Base-by-base conservation (phyloP, 2,888 invertebrate genomes). In the Phortica okadai region DNA sequence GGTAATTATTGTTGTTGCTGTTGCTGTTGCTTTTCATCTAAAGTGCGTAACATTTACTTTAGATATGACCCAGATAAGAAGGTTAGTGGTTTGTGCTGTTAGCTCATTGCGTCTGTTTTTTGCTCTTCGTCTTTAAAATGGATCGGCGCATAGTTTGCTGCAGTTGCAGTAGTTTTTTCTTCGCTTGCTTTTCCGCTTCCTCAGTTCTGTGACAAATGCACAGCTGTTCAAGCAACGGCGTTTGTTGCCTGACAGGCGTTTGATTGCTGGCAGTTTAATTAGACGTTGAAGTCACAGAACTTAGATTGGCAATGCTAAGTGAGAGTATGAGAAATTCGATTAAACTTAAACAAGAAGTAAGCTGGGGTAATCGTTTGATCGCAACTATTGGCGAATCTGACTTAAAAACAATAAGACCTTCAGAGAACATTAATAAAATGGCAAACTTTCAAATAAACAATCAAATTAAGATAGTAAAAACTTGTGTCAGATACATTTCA, bases 11-110 rank as follows among this genome's bases (percentile, higher is more conserved):
- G 16, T 59, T 59, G 59, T 59, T 59, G n/a, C 6, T 59, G n/a
- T 59, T 59, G 14, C 6, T 59, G 59, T 7, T 8, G 7, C 16
- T 59, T n/a, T n/a, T 1, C 14, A 66, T 10, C 42, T 21, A 14
- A 56, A 54, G 56, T 72, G 70, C 70, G 70, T 72, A 72, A 72
- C 54, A 56, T 72, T 72, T 56, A 72, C 70, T 72, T 72, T 56
- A 74, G 74, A 74, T 74, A 11, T 74, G 74, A 74, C 74, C 74
- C 74, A 74, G 74, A 64, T 74, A 74, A 74, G 64, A 25, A 44
- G 45, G 14, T 50, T 64, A 58, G 45, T 58, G 62, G 59, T 59
- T 45, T 6, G n/a, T 58, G 50, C 33, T 54, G 74, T 64, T 33
- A 33, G 73, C n/a, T 45, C 54, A 6, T 70, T 50, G 69, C 41